Conservation (phyloP, 2,888 invertebrate species). For the Clunio marinus region DNA sequence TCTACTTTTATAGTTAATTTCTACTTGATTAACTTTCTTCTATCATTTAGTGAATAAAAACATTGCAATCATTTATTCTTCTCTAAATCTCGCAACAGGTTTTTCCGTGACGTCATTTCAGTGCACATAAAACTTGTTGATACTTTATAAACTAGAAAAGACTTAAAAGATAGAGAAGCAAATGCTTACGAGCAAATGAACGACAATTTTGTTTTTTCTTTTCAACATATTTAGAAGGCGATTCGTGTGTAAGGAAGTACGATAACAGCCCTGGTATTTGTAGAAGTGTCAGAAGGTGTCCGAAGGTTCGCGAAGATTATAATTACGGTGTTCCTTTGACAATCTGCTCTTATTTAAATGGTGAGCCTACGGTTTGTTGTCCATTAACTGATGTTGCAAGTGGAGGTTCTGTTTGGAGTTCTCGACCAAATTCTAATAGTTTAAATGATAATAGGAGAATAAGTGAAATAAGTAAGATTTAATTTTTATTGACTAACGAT, state of each 20-base stretch:
- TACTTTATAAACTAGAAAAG: background rate
- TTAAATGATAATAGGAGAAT: no score
- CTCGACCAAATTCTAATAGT: no score
- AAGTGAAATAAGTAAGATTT: no score
- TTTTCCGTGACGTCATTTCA: background rate
- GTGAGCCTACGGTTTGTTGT: constrained; percentile 41
- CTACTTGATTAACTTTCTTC: no score
- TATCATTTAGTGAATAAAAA: no score
- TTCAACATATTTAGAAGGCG: constrained; percentile 16
- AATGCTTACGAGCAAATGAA: no score
- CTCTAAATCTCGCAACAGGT: no score
- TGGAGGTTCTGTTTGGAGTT: no score
- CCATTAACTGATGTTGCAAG: background rate
- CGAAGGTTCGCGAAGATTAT: background rate
- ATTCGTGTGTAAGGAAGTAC: background rate
- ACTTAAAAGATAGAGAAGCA: background rate
- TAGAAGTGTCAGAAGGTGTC: background rate
- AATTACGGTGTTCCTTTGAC: background rate
- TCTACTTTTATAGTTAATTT: no score
- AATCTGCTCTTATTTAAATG: background rate
- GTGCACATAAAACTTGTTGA: background rate
- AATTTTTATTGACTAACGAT: no score
- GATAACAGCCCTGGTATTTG: constrained; percentile 4
- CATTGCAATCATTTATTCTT: no score
- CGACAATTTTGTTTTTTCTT: no score